Evolutionary conservation across 2,888 invertebrate genomes (phyloP), one percentile per base, ranked within the genome.

Genomic region (Volucella inanis): DNA sequence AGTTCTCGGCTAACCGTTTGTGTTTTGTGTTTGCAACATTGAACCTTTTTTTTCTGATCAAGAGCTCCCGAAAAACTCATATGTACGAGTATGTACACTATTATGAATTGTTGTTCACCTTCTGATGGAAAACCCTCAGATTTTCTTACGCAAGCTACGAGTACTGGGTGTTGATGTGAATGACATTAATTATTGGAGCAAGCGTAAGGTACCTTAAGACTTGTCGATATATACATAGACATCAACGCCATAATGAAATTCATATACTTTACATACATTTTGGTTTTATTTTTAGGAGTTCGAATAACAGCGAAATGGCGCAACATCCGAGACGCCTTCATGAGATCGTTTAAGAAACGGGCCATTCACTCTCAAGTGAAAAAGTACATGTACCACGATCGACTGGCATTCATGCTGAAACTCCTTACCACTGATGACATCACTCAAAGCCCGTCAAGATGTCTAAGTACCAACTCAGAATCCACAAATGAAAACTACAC

Each of bases 381-480:
- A n/a, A 57, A 57, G 38, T 79, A 79, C 57, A 79, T 79, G 71
- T 59, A 71, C 11, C 78, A 79, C 18, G 64, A 79, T 50, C 50
- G n/a, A 4, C 64, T 79, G 38, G 12, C 50, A 3, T 79, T 79
- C 12, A 70, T 78, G 77, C 54, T 78, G 0, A 41, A 50, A 14
- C 31, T 70, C 8, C 4, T 77, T 1, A 50, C 22, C 0, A 41
- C 38, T 1, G 64, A 62, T 0, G 59, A 31, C 9, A 1, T 1
- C 2, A 3, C 3, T 11, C 38, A 70, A 11, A 18, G 4, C n/a
- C 12, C 45, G 0, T 10, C 10, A 22, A 39, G 50, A 9, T 57
- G 49, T 8, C 11, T 10, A 1, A 75, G 75, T 12, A 41, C 8
- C 22, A 65, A 41, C 15, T 75, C 67, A 43, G 61, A 68, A 2